phyloP scores from a whole-genome alignment of 2,888 invertebrate species.

The Clivina fossor region DNA sequence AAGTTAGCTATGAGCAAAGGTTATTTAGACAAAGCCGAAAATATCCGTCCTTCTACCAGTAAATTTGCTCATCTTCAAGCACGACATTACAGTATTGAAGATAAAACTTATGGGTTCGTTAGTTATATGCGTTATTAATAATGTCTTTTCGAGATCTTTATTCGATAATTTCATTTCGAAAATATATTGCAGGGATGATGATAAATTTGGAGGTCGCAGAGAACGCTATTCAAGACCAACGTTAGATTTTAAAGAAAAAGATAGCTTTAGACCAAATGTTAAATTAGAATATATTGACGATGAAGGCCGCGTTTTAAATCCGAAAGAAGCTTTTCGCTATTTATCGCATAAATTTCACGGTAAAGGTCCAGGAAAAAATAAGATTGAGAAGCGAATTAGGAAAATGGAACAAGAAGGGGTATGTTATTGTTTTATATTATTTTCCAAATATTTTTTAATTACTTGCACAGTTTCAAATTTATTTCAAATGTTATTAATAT shows the following conservation, averaged over 20 bases:
- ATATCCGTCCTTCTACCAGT: constrained; percentile 70
- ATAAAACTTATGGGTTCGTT: constrained; percentile 69
- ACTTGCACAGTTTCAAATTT: too few species aligned
- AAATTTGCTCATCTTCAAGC: constrained; percentile 75
- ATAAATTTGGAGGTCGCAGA: constrained; percentile 67
- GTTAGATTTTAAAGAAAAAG: constrained; percentile 90
- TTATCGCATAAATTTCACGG: constrained; percentile 99
- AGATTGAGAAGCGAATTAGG: constrained; percentile 93
- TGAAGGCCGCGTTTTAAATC: constrained; percentile 85
- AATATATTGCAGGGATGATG: constrained; percentile 82
- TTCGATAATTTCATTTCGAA: too few species aligned
- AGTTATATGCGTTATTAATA: constrained; percentile 4
- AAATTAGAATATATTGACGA: constrained; percentile 98
- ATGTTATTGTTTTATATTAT: constrained; percentile 44
- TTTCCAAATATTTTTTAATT: too few species aligned
- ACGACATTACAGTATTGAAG: constrained; percentile 78
- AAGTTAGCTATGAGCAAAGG: constrained; percentile 91
- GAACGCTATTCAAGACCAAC: constrained; percentile 83
- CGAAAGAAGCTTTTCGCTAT: constrained; percentile 96
- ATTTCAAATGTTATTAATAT: too few species aligned
- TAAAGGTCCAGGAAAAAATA: constrained; percentile 98
- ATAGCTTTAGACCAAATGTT: constrained; percentile 87
- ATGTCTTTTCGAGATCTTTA: background rate
- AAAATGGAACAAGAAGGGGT: constrained; percentile 92
- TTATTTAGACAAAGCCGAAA: constrained; percentile 81